Percentiles rank a stretch among this genome's conserved stretches.
Evolutionary conservation across 2,888 invertebrate species (phyloP).

Genomic region (Phlogophora meticulosa): DNA sequence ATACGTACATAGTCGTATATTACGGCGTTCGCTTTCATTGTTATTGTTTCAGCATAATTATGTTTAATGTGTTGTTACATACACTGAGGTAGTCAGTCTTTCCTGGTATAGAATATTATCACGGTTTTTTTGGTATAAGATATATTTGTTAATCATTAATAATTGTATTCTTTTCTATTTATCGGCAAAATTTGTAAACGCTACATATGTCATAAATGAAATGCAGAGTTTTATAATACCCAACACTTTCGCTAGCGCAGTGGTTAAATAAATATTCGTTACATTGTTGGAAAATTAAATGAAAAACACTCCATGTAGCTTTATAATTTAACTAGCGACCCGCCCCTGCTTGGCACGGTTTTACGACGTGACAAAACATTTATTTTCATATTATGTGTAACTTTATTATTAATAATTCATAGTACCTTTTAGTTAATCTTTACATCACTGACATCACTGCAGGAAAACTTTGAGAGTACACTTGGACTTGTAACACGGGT

Average conservation of each 20-base stretch:
- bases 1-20: slow-evolving; percentile 28
- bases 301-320: slow-evolving; percentile 7
- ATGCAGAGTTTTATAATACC: not conserved
- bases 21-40: slow-evolving; percentile 23
- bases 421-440: too few relatives aligned
- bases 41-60: slow-evolving; percentile 11
- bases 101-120: not conserved
- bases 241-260: not conserved
- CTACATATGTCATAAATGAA: too few relatives aligned
- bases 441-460: too few relatives aligned
- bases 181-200: too few relatives aligned
- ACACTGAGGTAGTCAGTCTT: slow-evolving; percentile 4
- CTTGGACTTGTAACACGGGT: too few relatives aligned
- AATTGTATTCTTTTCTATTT: too few relatives aligned
- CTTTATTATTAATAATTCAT: too few relatives aligned
- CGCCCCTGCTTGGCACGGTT: too few relatives aligned
- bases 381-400: too few relatives aligned
- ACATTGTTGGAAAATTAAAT: slow-evolving; percentile 24
- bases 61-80: slow-evolving; percentile 3
- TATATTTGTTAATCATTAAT: too few relatives aligned
- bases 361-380: too few relatives aligned
- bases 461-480: too few relatives aligned
- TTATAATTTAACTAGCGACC: slow-evolving; percentile 30
- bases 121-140: not conserved
- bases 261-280: slow-evolving; percentile 3